These are phyloP conservation scores for Amblyteles armatorius DNA, from an alignment of 2,888 invertebrate genomes.

Conservation along the genomic window DNA sequence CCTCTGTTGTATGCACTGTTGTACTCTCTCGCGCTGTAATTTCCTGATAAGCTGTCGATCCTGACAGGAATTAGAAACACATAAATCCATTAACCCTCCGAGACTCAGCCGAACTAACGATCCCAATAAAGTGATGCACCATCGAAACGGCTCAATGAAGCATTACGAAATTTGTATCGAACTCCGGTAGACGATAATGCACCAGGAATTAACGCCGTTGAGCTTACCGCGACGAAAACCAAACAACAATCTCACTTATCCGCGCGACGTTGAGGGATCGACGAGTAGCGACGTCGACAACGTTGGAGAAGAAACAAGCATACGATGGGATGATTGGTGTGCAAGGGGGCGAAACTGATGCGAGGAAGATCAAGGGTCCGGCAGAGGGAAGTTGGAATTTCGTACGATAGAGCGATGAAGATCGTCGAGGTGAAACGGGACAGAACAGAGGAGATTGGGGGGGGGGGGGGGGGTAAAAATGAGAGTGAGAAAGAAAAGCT, in stretches of 20 bases:
- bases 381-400: slow-evolving; percentile 26
- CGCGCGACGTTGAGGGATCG: slow-evolving; percentile 7
- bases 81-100: neutral
- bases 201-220: neutral
- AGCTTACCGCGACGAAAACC: slow-evolving; percentile 47
- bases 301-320: neutral
- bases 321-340: neutral
- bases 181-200: neutral
- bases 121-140: neutral
- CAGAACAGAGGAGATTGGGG: slow-evolving; percentile 3
- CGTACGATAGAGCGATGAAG: neutral
- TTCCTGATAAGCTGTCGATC: no score
- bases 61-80: neutral
- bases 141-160: neutral
- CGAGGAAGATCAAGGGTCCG: slow-evolving; percentile 41
- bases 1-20: no score
- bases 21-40: no score
- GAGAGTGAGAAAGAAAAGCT: neutral
- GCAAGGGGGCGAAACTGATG: neutral
- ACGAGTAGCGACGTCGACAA: neutral
- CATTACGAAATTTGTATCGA: neutral
- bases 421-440: neutral
- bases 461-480: neutral
- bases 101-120: neutral
- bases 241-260: slow-evolving; percentile 58